A percentile compares a stretch with the other conserved stretches of the same genome.
These are phyloP conservation scores for Ditylenchus weischeri DNA, from an alignment of 2,888 invertebrate genomes.

Conservation along the genomic window DNA sequence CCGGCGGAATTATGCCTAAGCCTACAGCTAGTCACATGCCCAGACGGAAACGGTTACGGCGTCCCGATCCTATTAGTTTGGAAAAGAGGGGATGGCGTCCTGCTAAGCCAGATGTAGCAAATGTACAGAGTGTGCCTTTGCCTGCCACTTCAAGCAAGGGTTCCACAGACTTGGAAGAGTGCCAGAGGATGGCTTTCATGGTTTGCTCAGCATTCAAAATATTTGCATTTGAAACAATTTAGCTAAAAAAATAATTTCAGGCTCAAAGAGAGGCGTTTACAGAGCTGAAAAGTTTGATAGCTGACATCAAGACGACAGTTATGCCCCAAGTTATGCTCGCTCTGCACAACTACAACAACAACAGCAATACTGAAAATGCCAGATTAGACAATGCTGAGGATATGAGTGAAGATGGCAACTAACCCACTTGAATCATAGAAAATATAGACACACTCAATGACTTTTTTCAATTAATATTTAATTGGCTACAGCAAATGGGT, in stretches of 20 bases:
- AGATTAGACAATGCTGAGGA: no score
- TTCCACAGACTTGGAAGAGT: not conserved
- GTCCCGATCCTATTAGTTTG: no score
- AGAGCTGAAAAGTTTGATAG: constrained; percentile 7
- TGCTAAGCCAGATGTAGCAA: not conserved
- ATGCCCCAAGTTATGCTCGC: constrained; percentile 16
- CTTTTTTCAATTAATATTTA: no score
- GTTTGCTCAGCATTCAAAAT: not conserved
- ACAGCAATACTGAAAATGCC: not conserved
- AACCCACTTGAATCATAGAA: no score
- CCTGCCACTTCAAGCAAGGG: not conserved
- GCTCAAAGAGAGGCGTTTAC: constrained; percentile 15
- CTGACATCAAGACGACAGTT: constrained; percentile 1
- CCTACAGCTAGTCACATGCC: no score
- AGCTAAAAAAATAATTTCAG: constrained; percentile 8
- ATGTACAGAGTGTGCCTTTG: not conserved
- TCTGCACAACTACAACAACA: constrained; percentile 19
- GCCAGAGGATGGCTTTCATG: constrained; percentile 15
- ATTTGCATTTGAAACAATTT: no score
- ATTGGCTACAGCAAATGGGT: no score
- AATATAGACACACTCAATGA: no score
- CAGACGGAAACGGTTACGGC: no score
- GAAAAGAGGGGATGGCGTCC: not conserved
- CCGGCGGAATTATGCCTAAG: no score
- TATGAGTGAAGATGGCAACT: no score